A percentile compares a stretch with the other conserved stretches of the same genome.
Conservation (phyloP, 2,888 invertebrate genomes). For the Chirona hameri region DNA sequence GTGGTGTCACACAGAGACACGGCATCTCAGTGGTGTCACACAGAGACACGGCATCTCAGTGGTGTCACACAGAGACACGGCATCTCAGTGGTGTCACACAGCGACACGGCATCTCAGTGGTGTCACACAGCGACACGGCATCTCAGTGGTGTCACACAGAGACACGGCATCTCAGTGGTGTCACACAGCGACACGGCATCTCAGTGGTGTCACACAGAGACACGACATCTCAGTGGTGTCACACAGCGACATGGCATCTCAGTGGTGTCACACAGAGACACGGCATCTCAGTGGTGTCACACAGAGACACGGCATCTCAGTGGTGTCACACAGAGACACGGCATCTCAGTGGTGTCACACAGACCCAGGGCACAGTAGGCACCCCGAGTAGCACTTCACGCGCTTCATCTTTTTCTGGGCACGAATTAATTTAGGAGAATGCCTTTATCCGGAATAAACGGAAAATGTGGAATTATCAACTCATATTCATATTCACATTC, state of each 20-base stretch:
- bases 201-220: constrained; percentile 33
- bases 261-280: constrained; percentile 33
- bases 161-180: constrained; percentile 31
- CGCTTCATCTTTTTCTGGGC: too few species aligned
- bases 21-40: constrained; percentile 30
- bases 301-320: constrained; percentile 31
- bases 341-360: constrained; percentile 12
- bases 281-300: constrained; percentile 29
- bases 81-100: constrained; percentile 29
- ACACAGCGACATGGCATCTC: constrained; percentile 30
- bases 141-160: constrained; percentile 31
- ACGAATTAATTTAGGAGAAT: too few species aligned
- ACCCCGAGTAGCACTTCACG: too few species aligned
- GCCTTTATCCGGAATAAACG: too few species aligned
- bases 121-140: constrained; percentile 31
- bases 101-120: constrained; percentile 31
- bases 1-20: constrained; percentile 33
- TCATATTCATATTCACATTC: too few species aligned
- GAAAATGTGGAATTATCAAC: too few species aligned
- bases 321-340: constrained; percentile 32
- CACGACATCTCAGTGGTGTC: constrained; percentile 27
- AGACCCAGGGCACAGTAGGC: too few species aligned
- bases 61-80: constrained; percentile 33
- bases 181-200: constrained; percentile 30
- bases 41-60: constrained; percentile 31